Evolutionary conservation across 2,797 vertebrate genomes (phyloP).

Genomic region (Typhlichthys eigenmanni): DNA sequence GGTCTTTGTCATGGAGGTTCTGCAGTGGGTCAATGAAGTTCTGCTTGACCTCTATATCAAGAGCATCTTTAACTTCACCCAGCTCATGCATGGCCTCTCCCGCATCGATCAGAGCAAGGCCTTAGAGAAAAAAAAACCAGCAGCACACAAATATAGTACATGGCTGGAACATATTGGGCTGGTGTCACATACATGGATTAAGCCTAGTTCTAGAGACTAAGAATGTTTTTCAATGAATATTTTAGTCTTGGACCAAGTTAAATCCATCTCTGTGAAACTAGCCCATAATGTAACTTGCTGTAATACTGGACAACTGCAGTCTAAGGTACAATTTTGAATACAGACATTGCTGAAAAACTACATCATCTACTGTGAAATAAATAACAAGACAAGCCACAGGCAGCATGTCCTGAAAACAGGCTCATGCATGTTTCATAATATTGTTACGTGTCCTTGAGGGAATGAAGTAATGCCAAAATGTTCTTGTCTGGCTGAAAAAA

Average conservation of each 20-base stretch:
- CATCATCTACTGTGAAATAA: conserved; percentile 20
- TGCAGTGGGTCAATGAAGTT: conserved; percentile 97
- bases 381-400: conserved; percentile 14
- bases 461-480: conserved; percentile 19
- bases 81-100: conserved; percentile 95
- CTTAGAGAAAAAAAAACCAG: conserved; percentile 64
- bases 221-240: too few species aligned
- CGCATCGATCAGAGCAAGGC: conserved; percentile 87
- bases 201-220: neutral
- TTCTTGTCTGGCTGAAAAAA: conserved; percentile 19
- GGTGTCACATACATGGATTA: neutral
- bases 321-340: conserved; percentile 9
- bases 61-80: conserved; percentile 94
- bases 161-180: too few species aligned
- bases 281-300: neutral
- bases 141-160: neutral
- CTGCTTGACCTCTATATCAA: conserved; percentile 98
- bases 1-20: conserved; percentile 96
- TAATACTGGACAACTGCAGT: neutral
- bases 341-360: conserved; percentile 9
- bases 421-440: conserved; percentile 39
- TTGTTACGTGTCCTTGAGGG: conserved; percentile 14
- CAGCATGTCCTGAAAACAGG: conserved; percentile 15
- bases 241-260: too few species aligned
- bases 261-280: too few species aligned